These are phyloP conservation scores for Monomorium pharaonis DNA, from an alignment of 1,140 invertebrate genomes.

Conservation along the genomic window DNA sequence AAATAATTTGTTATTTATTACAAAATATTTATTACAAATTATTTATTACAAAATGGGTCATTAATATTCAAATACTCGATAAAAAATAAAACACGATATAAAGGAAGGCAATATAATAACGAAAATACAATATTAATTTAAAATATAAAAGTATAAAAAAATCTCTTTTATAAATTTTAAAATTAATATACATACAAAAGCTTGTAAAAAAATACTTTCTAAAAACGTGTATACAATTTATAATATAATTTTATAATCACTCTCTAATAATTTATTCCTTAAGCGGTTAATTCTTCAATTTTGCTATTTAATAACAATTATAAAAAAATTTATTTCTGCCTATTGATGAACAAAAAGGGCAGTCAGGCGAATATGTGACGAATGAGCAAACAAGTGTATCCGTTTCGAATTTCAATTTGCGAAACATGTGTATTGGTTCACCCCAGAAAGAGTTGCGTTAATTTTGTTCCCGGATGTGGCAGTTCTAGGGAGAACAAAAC, in stretches of 20 bases:
- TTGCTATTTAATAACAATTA: not conserved
- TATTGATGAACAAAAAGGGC: not conserved
- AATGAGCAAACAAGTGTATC: not conserved
- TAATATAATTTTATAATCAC: not conserved
- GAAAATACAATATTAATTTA: not conserved
- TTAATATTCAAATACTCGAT: not conserved
- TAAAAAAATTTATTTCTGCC: not conserved
- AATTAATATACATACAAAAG: not conserved
- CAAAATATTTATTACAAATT: not conserved
- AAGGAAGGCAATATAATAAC: not conserved
- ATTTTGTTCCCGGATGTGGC: not conserved
- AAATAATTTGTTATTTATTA: slow-evolving; percentile 1
- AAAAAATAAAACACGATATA: not conserved
- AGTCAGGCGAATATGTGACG: not conserved
- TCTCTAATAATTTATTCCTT: not conserved
- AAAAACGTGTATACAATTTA: not conserved
- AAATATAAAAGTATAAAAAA: not conserved
- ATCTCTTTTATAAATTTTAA: not conserved
- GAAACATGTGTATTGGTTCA: not conserved
- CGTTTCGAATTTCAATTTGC: not conserved
- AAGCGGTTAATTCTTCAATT: not conserved
- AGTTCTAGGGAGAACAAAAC: not conserved
- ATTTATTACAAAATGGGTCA: not conserved
- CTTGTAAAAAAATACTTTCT: not conserved
- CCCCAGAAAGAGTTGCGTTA: not conserved